phyloP scores from a whole-genome alignment of 2,113 vertebrate genomes.

The Trichechus manatus region DNA sequence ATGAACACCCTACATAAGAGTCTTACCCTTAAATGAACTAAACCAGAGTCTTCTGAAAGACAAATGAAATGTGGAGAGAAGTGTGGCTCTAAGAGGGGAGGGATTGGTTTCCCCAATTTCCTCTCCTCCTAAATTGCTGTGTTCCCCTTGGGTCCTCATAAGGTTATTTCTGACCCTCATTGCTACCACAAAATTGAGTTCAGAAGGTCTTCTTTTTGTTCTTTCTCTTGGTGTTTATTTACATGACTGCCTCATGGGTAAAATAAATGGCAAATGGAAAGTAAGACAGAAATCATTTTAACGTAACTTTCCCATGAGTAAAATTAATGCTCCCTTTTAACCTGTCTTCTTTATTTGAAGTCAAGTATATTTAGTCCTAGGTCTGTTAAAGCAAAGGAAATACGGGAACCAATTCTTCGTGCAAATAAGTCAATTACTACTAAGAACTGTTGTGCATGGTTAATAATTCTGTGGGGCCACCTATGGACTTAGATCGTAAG shows the following conservation, averaged over 20 bases:
- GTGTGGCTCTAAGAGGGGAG: too few relatives aligned
- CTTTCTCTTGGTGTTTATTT: conserved; percentile 49
- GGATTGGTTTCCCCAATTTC: neutral
- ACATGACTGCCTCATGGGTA: neutral
- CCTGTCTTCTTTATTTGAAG: conserved; percentile 52
- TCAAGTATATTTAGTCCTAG: neutral
- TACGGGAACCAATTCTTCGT: conserved; percentile 34
- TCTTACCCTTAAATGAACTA: neutral
- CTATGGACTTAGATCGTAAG: neutral
- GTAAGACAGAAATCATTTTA: conserved; percentile 40
- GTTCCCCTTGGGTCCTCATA: neutral
- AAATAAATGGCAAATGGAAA: conserved; percentile 57
- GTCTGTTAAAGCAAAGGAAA: conserved; percentile 54
- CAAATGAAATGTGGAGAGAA: neutral
- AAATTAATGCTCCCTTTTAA: conserved; percentile 42
- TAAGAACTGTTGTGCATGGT: conserved; percentile 21
- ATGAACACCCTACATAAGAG: neutral
- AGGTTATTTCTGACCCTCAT: conserved; percentile 6
- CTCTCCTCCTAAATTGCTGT: neutral
- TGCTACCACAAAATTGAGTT: neutral
- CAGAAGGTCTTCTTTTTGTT: neutral
- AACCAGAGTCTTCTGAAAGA: neutral
- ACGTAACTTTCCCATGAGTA: conserved; percentile 29
- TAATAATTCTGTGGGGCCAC: conserved; percentile 16
- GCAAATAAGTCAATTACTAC: conserved; percentile 46